Evolutionary conservation across 2,113 vertebrate species (phyloP).

Genomic region (Anhinga rufa): DNA sequence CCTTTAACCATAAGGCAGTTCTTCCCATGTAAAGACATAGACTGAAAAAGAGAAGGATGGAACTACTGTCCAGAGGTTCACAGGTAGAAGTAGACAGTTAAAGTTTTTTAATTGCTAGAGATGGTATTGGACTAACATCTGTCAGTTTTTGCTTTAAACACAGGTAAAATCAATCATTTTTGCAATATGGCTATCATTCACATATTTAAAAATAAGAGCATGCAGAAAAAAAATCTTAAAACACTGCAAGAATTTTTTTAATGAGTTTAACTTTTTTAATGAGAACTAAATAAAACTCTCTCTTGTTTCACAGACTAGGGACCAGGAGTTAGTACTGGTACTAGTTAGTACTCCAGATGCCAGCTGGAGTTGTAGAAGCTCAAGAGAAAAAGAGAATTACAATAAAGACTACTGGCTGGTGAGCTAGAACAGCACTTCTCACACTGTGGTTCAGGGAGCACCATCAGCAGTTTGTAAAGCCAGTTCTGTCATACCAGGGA

Average conservation of each 20-base stretch:
- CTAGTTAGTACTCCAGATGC: background rate
- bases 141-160: background rate
- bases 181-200: background rate
- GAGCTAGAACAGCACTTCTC: background rate
- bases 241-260: background rate
- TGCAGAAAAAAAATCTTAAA: background rate
- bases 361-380: background rate
- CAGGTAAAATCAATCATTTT: background rate
- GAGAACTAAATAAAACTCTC: background rate
- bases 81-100: background rate
- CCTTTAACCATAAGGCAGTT: background rate
- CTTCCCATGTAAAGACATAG: background rate
- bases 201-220: background rate
- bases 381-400: background rate
- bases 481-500: background rate
- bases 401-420: background rate
- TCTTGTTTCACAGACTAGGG: background rate
- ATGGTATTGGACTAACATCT: background rate
- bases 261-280: background rate
- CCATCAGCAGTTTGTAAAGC: background rate
- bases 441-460: background rate
- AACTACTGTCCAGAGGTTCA: background rate
- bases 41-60: background rate
- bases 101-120: background rate
- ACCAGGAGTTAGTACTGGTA: background rate